These are phyloP conservation scores for Zhuqinia jingwanae DNA, from an alignment of 2,888 invertebrate genomes.

Conservation along the genomic window DNA sequence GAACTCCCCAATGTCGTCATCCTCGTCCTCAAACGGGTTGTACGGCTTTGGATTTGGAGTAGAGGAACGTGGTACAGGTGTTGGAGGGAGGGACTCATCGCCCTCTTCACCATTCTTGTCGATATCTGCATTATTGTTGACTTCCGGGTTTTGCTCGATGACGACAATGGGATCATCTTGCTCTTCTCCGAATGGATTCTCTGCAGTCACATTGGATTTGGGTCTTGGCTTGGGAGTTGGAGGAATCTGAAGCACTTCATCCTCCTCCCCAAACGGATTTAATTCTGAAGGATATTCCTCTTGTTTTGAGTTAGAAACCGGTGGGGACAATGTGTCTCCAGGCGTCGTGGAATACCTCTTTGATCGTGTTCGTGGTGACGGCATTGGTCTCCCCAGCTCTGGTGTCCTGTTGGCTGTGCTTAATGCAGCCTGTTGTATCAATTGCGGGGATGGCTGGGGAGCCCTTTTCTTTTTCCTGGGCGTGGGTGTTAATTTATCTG, in stretches of 20 bases:
- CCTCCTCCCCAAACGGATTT: constrained; percentile 86
- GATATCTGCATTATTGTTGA: constrained; percentile 64
- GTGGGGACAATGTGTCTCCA: background rate
- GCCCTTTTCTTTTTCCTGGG: constrained; percentile 69
- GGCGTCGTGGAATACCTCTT: constrained; percentile 41
- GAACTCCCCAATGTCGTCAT: constrained; percentile 73
- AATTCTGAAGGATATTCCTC: constrained; percentile 88
- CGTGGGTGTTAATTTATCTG: constrained; percentile 54
- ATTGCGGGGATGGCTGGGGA: constrained; percentile 61
- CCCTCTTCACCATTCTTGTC: too few species aligned
- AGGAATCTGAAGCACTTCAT: constrained; percentile 65
- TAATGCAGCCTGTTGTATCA: constrained; percentile 59
- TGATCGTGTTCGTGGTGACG: constrained; percentile 58
- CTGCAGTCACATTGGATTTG: constrained; percentile 4
- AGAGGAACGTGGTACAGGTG: constrained; percentile 57
- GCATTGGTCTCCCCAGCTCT: constrained; percentile 60
- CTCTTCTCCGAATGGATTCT: constrained; percentile 46
- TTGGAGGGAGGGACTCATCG: constrained; percentile 58
- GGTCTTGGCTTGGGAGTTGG: constrained; percentile 68
- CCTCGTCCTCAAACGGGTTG: constrained; percentile 77
- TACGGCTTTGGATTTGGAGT: constrained; percentile 59
- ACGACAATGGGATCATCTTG: background rate
- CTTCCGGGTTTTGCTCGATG: constrained; percentile 51
- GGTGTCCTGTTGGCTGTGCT: constrained; percentile 51
- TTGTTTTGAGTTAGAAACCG: constrained; percentile 71